Evolutionary conservation across 2,113 vertebrate genomes (phyloP).

Genomic region (Antechinus stuartii): DNA sequence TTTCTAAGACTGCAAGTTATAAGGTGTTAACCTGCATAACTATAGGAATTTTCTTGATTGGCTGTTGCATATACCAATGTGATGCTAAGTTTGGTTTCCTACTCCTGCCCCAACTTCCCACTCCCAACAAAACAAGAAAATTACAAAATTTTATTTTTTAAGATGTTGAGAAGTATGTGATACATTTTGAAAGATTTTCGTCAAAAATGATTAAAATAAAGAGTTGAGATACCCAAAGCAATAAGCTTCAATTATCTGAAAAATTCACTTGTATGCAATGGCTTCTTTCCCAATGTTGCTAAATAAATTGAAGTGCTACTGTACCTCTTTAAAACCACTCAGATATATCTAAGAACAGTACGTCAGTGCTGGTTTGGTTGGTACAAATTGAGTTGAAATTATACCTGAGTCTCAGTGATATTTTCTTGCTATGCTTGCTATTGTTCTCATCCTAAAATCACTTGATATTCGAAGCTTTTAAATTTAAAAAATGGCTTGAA

Average conservation of each 20-base stretch:
- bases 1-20: background rate
- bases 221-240: slow-evolving; percentile 2
- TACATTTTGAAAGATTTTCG: slow-evolving; percentile 20
- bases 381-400: background rate
- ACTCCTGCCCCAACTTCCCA: background rate
- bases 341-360: background rate
- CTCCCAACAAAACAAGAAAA: background rate
- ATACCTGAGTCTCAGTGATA: background rate
- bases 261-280: slow-evolving; percentile 43
- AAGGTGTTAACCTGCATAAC: background rate
- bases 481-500: background rate
- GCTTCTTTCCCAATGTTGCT: background rate
- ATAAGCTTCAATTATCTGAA: slow-evolving; percentile 59
- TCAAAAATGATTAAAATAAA: slow-evolving; percentile 30
- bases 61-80: background rate
- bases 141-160: background rate
- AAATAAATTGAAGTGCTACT: background rate
- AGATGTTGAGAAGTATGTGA: background rate
- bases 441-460: background rate
- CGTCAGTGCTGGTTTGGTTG: background rate
- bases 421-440: background rate
- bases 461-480: background rate
- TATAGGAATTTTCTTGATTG: background rate
- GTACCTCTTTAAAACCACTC: background rate
- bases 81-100: background rate